Evolutionary conservation across 2,113 vertebrate species (phyloP).

Genomic region (Ammodramus savannarum): DNA sequence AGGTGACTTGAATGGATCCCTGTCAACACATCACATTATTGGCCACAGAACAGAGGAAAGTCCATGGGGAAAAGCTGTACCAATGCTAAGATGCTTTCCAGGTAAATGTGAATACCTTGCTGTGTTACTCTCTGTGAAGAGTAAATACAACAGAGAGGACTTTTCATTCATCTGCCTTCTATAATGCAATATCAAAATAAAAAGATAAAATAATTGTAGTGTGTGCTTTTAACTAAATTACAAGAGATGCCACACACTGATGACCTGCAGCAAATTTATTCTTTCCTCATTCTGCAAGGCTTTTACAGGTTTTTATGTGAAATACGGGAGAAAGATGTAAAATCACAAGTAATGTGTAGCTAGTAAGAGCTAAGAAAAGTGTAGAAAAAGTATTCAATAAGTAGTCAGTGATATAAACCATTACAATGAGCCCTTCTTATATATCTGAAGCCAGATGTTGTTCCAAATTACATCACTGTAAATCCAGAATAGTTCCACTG

Average conservation of each 20-base stretch:
- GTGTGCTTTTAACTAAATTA: not conserved
- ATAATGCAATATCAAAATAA: not conserved
- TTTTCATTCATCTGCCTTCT: not conserved
- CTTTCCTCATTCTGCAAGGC: not conserved
- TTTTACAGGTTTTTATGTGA: not conserved
- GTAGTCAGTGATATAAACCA: conserved; percentile 38
- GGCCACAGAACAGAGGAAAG: not conserved
- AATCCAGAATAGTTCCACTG: conserved; percentile 51
- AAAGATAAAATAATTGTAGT: not conserved
- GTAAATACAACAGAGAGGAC: not conserved
- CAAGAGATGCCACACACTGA: not conserved
- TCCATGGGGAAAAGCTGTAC: not conserved
- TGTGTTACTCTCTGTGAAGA: not conserved
- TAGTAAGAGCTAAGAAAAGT: not conserved
- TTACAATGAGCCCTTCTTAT: not conserved
- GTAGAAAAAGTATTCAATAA: not conserved
- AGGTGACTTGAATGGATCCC: not conserved
- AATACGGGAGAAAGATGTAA: not conserved
- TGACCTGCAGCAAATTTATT: not conserved
- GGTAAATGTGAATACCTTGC: not conserved
- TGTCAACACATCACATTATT: not conserved
- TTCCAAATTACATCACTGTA: conserved; percentile 56
- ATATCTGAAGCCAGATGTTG: conserved; percentile 32
- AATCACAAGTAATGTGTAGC: not conserved
- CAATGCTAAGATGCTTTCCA: not conserved